Base-by-base conservation (phyloP, 2,888 invertebrate species). In the Anarsia innoxiella region DNA sequence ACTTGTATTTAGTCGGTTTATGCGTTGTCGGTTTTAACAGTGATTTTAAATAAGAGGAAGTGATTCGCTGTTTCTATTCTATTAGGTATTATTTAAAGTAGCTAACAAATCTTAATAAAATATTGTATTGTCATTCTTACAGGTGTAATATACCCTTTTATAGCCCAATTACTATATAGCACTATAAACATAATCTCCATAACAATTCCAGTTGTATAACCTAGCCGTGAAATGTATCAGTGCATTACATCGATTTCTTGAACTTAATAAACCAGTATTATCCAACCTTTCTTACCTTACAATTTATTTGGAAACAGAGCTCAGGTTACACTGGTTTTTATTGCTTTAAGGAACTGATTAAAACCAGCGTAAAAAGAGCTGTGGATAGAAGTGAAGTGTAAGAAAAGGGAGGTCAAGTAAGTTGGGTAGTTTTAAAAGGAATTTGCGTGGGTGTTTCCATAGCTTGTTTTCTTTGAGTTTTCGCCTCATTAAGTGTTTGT, bases 401-500 rank as follows among this genome's bases (percentile, higher is more conserved):
- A 12, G 12, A 13, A 10, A 8, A 4, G 15, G 10, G 25, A 25
- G 50, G 23, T 47, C 51, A 42, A 28, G 6, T 32, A 41, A 4
- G 36, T 35, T 44, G 51, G 56, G 48, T 13, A 27, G 36, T 31
- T 46, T 41, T 26, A 37, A 33, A 12, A 46, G 65, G 72, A 66
- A 73, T 73, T 64, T 56, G 59, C 66, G 78, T 79, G 49, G 78
- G 79, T 53, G 74, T 43, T 36, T 55, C 46, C 53, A 60, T 49
- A 42, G 61, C 61, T 63, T 71, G 70, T 69, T 77, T 72, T 72
- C 72, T 72, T 72, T 69, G 69, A 70, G 52, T 73, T 77, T 77
- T 72, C 68, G 67, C 66, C 64, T 76, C 72, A 78, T 78, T 72
- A 72, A 72, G 70, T 74, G 70, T 76, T 73, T 74, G 71, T 75